Conservation (phyloP, 2,888 invertebrate genomes). For the Amphipoea oculea region DNA sequence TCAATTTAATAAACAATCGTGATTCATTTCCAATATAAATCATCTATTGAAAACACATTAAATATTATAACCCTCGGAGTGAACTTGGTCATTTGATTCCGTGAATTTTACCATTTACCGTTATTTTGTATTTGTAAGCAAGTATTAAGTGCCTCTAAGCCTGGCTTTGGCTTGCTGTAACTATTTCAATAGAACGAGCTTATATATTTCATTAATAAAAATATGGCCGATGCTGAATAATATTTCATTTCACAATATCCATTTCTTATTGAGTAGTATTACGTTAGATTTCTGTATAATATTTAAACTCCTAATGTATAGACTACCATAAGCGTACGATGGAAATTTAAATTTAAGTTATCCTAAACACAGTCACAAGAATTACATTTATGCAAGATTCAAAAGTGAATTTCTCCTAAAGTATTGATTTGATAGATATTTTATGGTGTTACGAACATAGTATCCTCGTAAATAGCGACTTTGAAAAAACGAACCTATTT, state of each 20-base stretch:
- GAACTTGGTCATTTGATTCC: slow-evolving; percentile 26
- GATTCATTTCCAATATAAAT: slow-evolving; percentile 50
- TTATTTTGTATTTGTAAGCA: slow-evolving; percentile 40
- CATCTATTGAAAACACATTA: slow-evolving; percentile 45
- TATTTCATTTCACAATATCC: slow-evolving; percentile 5
- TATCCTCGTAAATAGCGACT: not conserved
- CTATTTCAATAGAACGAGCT: slow-evolving; percentile 12
- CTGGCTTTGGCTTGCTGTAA: slow-evolving; percentile 9
- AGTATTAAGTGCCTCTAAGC: slow-evolving; percentile 23
- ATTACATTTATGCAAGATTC: not conserved
- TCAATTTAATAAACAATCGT: slow-evolving; percentile 46
- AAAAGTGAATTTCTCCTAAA: not conserved
- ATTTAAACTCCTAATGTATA: not conserved
- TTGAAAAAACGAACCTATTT: not conserved
- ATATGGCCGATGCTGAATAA: not conserved
- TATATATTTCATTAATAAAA: slow-evolving; percentile 12
- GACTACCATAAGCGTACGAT: not conserved
- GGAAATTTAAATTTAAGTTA: not conserved
- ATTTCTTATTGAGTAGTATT: not conserved
- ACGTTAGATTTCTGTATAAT: not conserved
- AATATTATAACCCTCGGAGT: slow-evolving; percentile 11
- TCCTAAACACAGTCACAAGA: not conserved
- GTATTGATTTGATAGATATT: not conserved
- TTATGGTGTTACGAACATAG: not conserved
- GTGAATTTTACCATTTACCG: slow-evolving; percentile 27